Base-by-base conservation (phyloP, 2,888 invertebrate genomes). In the Apamea sordens region DNA sequence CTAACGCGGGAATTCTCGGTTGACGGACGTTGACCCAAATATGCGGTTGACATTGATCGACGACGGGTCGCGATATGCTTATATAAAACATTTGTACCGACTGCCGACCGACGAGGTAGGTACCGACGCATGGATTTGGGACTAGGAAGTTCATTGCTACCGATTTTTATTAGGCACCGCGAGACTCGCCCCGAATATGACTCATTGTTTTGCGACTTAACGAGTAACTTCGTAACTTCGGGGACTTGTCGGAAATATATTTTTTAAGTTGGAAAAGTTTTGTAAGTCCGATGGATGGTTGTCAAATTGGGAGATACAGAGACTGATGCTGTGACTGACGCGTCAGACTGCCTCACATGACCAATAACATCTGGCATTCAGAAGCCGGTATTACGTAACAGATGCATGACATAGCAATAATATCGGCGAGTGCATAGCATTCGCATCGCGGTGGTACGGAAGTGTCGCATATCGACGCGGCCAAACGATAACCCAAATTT, bases 41-140 rank as follows among this genome's bases (percentile, higher is more conserved):
- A 96, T 96, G 95, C 94, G 95, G 95, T 94, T 96, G 96, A 96
- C 96, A 96, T 96, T 96, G 96, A 96, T 96, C 96, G 96, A 96
- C 95, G 96, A 95, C 93, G 93, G 93, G 92, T 92, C 94, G 93
- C 94, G 93, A 94, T 95, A 94, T 94, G 94, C 93, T 92, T 92
- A 91, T 93, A 95, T 93, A 94, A 93, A 94, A 93, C 94, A 94
- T 93, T 92, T 92, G 93, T 93, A 90, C 90, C 86, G 82, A 86
- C 86, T 88, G 82, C 79, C 83, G 83, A 82, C 82, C 77, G 79
- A 76, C 88, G 85, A 80, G 83, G 81, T 64, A 67, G 65, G 80
- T 80, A 86, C 88, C 86, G 89, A 92, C 92, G 91, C 93, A 92
- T 92, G 93, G 91, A 93, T 94, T 95, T 93, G 91, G 93, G 92